Evolutionary conservation across 2,113 vertebrate genomes (phyloP).

Genomic region (Theristicus caerulescens): DNA sequence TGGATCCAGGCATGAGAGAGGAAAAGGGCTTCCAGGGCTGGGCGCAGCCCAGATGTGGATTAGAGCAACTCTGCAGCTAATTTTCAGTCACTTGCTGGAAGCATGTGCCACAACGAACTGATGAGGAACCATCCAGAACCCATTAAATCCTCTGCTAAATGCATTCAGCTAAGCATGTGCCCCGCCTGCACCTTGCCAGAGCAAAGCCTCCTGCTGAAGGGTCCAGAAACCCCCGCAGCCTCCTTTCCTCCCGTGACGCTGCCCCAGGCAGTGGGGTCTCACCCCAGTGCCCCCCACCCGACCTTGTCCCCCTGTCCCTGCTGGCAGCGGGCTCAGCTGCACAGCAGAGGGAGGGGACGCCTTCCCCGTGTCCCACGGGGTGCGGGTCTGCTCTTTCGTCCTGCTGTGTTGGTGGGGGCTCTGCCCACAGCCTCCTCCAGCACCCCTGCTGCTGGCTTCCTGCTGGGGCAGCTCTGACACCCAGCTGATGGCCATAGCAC

Average conservation of each 20-base stretch:
- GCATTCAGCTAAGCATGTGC: rapidly evolving
- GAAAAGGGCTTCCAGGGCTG: neutral
- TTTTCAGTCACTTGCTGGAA: neutral
- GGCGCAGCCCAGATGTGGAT: neutral
- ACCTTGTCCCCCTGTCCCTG: neutral
- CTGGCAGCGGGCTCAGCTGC: neutral
- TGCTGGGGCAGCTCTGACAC: neutral
- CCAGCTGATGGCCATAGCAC: neutral
- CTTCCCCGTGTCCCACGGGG: rapidly evolving
- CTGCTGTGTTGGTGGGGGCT: rapidly evolving
- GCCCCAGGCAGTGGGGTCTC: neutral
- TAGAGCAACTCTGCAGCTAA: neutral
- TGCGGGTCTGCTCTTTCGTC: neutral
- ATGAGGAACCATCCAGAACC: neutral
- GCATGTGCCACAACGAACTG: neutral
- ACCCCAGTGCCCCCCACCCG: too few relatives aligned
- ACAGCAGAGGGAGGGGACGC: neutral
- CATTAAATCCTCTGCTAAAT: neutral
- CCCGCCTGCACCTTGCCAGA: neutral
- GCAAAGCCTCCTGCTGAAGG: neutral
- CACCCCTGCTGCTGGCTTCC: neutral
- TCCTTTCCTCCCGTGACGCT: rapidly evolving
- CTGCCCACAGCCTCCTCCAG: neutral
- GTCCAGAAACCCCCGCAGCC: neutral
- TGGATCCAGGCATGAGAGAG: neutral